Evolutionary conservation across 2,888 invertebrate species (phyloP), one percentile per base, ranked within the genome.

Genomic region (Coremacera marginata): DNA sequence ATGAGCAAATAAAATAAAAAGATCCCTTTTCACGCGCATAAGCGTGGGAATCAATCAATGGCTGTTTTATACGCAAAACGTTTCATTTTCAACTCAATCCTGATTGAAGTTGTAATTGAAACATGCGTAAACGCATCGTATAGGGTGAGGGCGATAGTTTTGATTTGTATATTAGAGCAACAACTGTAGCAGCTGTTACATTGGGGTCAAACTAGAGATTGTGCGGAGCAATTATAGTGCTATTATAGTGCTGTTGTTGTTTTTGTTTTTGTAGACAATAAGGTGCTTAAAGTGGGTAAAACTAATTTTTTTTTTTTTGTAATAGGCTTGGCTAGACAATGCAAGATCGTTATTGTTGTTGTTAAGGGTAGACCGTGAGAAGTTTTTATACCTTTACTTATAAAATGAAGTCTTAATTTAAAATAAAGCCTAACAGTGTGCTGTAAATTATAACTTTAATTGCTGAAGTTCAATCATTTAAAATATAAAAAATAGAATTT

Each of bases 1-100:
- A 11, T 11, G 44, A 19, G 52, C 0, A 55, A 55, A 19, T 19
- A 19, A 19, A 22, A 14, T 25, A 4, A 60, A 55, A n/a, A 9
- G 34, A 63, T 63, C 68, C 27, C 68, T 70, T 70, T 70, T 71
- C 60, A 71, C 71, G 70, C 70, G 71, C 57, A 16, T 60, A 44
- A 62, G 25, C 72, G 60, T 72, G 72, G 72, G 72, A 72, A 72
- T 60, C 72, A 60, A 71, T 57, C 60, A 44, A 16, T 25, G n/a
- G n/a, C 2, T 19, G 8, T 19, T 16, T 34, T 31, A 63, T n/a
- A 31, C 31, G 31, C n/a, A 34, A 31, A 63, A 27, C 62, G 8
- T 62, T 27, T 14, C 8, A 62, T 27, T 14, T 25, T 62, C 19
- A 14, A 22, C 57, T 25, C 57, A 14, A 22, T 60, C 25, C 14